A percentile compares a stretch with the other conserved stretches of the same genome.
phyloP scores from a whole-genome alignment of 2,888 invertebrate genomes.

The Brassicogethes aeneus region DNA sequence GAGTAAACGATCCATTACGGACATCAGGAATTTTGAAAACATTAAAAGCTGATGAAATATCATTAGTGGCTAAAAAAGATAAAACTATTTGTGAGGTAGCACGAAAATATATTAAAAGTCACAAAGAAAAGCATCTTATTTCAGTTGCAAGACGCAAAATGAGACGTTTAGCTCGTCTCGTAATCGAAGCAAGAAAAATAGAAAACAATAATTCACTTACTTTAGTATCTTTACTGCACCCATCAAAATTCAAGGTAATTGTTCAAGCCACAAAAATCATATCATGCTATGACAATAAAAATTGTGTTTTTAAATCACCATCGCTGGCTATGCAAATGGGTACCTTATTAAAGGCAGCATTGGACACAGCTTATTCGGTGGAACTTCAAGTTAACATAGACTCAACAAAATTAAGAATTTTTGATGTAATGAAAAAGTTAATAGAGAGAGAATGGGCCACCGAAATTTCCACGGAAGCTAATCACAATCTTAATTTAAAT shows the following conservation, averaged over 20 bases:
- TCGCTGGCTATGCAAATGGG: slow-evolving; percentile 14
- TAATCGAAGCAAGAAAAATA: not conserved
- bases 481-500: not conserved
- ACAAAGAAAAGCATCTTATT: slow-evolving; percentile 16
- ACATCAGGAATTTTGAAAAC: slow-evolving; percentile 11
- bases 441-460: not conserved
- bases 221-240: not conserved
- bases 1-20: slow-evolving; percentile 14
- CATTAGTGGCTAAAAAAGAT: slow-evolving; percentile 16
- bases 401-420: not conserved
- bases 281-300: not conserved
- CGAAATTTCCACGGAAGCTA: not conserved
- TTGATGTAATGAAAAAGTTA: not conserved
- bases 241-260: not conserved
- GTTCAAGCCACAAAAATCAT: not conserved
- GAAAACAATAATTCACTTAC: not conserved
- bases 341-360: slow-evolving; percentile 10
- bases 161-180: slow-evolving; percentile 8
- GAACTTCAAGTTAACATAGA: slow-evolving; percentile 6
- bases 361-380: slow-evolving; percentile 5
- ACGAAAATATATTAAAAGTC: slow-evolving; percentile 8
- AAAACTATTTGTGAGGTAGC: slow-evolving; percentile 17
- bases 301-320: slow-evolving; percentile 6
- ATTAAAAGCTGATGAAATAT: slow-evolving; percentile 14
- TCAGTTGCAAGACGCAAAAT: slow-evolving; percentile 15